Evolutionary conservation across 2,113 vertebrate species (phyloP).

Genomic region (Danionella cerebrum): DNA sequence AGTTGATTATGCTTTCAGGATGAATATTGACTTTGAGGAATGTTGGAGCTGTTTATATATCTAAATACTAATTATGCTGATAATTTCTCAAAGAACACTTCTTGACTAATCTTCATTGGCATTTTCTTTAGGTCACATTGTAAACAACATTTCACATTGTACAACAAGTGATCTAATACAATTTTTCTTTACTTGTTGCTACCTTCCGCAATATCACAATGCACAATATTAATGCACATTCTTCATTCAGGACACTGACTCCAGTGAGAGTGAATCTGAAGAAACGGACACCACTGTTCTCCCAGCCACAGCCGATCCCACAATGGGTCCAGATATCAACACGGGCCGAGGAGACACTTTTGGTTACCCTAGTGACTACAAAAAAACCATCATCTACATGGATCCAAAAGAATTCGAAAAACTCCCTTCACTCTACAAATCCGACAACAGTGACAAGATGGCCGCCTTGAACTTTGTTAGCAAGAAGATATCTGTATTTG

Average conservation of each 20-base stretch:
- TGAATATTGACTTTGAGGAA: too few relatives aligned
- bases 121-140: too few relatives aligned
- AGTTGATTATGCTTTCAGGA: too few relatives aligned
- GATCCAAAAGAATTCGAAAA: constrained; percentile 56
- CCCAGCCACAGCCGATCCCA: constrained; percentile 39
- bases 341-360: constrained; percentile 60
- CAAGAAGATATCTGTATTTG: constrained; percentile 49
- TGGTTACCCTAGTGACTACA: constrained; percentile 59
- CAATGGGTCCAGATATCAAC: constrained; percentile 41
- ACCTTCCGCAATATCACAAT: too few relatives aligned
- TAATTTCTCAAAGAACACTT: too few relatives aligned
- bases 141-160: too few relatives aligned
- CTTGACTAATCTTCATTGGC: too few relatives aligned
- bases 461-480: constrained; percentile 32
- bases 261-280: constrained; percentile 56
- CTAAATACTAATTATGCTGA: too few relatives aligned
- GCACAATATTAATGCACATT: neutral
- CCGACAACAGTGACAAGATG: constrained; percentile 42
- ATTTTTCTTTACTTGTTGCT: too few relatives aligned
- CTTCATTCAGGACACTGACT: constrained; percentile 52
- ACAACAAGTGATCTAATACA: too few relatives aligned
- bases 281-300: constrained; percentile 43
- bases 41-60: too few relatives aligned
- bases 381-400: constrained; percentile 50
- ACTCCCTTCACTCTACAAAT: constrained; percentile 57